Percentiles rank a stretch among this genome's conserved stretches.
phyloP scores from a whole-genome alignment of 2,113 vertebrate species.

The Vidua chalybeata region DNA sequence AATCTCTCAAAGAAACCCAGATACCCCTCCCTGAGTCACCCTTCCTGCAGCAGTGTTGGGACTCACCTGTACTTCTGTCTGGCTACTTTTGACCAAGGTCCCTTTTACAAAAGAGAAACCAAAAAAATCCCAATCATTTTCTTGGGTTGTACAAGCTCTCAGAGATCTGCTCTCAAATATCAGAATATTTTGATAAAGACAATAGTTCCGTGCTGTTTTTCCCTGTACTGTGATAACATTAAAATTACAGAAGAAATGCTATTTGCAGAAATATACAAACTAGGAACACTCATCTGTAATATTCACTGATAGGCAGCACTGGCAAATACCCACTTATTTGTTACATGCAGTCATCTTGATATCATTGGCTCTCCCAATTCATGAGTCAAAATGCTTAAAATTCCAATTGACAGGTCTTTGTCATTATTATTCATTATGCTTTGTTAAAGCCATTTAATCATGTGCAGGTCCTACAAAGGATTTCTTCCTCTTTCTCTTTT shows the following conservation, averaged over 20 bases:
- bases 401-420: slow-evolving; percentile 31
- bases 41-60: neutral
- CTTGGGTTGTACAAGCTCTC: neutral
- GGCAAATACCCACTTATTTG: neutral
- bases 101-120: neutral
- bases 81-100: neutral
- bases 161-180: neutral
- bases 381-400: slow-evolving; percentile 40
- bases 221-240: neutral
- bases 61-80: neutral
- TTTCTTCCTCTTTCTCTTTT: slow-evolving; percentile 59
- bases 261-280: neutral
- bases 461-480: slow-evolving; percentile 50
- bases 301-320: neutral
- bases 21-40: neutral
- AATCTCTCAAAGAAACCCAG: neutral
- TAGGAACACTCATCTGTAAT: neutral
- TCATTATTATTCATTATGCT: slow-evolving; percentile 59
- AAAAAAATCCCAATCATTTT: rapidly evolving
- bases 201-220: neutral
- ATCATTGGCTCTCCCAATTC: neutral
- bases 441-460: slow-evolving; percentile 63
- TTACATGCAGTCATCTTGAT: neutral
- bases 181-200: neutral
- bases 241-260: neutral